Conservation (phyloP, 2,113 vertebrate species). For the Marmota flaviventris region DNA sequence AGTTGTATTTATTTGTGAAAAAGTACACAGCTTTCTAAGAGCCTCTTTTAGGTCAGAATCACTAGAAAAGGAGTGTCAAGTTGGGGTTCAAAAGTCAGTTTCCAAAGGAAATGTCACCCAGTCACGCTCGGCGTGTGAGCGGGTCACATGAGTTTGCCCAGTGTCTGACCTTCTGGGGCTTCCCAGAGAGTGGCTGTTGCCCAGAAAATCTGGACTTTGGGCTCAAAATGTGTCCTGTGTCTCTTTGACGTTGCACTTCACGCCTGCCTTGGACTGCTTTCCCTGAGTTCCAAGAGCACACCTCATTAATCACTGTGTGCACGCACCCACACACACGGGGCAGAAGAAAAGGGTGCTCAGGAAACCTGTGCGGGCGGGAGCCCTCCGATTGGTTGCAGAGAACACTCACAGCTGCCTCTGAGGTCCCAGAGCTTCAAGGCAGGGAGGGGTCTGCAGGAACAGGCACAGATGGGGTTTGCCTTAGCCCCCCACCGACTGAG, state of each 20-base stretch:
- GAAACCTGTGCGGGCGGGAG: background rate
- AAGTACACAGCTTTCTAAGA: conserved; percentile 58
- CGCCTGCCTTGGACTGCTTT: background rate
- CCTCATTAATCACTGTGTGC: background rate
- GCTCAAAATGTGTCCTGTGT: background rate
- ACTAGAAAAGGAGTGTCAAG: conserved; percentile 42
- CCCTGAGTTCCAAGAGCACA: background rate
- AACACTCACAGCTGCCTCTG: rapidly evolving
- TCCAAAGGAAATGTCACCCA: rapidly evolving
- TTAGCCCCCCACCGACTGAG: background rate
- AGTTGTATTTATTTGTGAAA: conserved; percentile 74
- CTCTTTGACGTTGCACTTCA: background rate
- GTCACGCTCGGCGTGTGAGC: background rate
- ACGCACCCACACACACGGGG: too few relatives aligned
- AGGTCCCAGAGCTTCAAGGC: too few relatives aligned
- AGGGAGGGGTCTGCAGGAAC: too few relatives aligned
- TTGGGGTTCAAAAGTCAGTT: background rate
- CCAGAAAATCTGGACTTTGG: background rate
- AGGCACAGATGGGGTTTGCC: background rate
- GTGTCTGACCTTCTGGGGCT: rapidly evolving
- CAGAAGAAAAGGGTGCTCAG: background rate
- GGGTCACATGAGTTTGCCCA: too few relatives aligned
- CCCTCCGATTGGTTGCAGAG: rapidly evolving
- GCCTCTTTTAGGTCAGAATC: conserved; percentile 10
- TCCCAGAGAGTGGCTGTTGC: background rate